Conservation (phyloP, 2,888 invertebrate genomes). For the Scaptomyza parva region DNA sequence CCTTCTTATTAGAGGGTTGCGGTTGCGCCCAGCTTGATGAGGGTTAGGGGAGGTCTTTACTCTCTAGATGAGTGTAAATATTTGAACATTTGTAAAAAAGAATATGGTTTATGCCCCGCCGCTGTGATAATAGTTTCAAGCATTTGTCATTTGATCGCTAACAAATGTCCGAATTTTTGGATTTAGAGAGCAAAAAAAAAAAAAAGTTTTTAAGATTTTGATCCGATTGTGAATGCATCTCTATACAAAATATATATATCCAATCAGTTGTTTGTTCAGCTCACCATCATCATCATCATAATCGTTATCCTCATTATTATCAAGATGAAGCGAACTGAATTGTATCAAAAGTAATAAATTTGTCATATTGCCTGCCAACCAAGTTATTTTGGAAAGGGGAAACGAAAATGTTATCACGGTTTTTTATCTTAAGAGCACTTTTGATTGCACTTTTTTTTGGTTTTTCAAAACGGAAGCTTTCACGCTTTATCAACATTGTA, state of each 20-base stretch:
- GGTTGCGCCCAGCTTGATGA: constrained; percentile 32
- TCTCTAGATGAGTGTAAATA: constrained; percentile 66
- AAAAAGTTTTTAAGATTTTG: too few relatives aligned
- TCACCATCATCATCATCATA: constrained; percentile 30
- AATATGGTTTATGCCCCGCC: constrained; percentile 84
- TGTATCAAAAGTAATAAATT: constrained; percentile 1
- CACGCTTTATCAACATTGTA: too few relatives aligned
- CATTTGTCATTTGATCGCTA: constrained; percentile 68
- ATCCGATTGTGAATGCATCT: constrained; percentile 7
- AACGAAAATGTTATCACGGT: neutral
- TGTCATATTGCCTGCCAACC: constrained; percentile 2
- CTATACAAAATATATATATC: constrained; percentile 13
- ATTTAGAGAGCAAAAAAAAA: too few relatives aligned
- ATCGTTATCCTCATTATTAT: too few relatives aligned
- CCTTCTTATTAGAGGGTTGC: constrained; percentile 49
- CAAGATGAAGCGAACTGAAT: constrained; percentile 24
- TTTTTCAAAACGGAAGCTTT: too few relatives aligned
- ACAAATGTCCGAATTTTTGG: constrained; percentile 59
- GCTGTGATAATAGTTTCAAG: constrained; percentile 72
- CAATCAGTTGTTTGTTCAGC: constrained; percentile 43
- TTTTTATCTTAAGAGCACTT: neutral
- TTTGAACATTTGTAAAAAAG: constrained; percentile 83
- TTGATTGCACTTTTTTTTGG: neutral
- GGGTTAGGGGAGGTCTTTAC: neutral
- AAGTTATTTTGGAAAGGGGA: neutral